phyloP scores from a whole-genome alignment of 2,113 vertebrate species.

The Seriola quinqueradiata region DNA sequence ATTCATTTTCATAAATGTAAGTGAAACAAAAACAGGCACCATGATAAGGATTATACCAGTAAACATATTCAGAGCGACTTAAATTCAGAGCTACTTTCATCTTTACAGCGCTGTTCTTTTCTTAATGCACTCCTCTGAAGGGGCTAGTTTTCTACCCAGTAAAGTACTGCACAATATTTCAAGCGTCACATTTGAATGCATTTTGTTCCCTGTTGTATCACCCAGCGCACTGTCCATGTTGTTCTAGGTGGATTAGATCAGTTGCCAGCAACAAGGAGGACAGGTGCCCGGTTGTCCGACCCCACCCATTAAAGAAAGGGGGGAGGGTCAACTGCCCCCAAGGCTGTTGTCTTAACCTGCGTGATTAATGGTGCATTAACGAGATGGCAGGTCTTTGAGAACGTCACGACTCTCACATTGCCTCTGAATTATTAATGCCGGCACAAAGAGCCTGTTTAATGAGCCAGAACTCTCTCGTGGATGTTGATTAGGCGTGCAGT shows the following conservation, averaged over 20 bases:
- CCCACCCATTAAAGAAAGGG: conserved; percentile 27
- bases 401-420: conserved; percentile 67
- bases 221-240: background rate
- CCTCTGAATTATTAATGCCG: conserved; percentile 82
- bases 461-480: conserved; percentile 75
- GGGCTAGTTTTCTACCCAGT: background rate
- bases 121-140: background rate
- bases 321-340: conserved; percentile 57
- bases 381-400: conserved; percentile 76
- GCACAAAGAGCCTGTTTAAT: conserved; percentile 81
- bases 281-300: conserved; percentile 32
- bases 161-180: background rate
- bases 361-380: conserved; percentile 80
- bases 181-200: background rate
- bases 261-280: conserved; percentile 15
- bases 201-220: background rate
- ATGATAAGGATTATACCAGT: conserved; percentile 26
- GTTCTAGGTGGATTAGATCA: background rate
- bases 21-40: conserved; percentile 25
- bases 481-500: conserved; percentile 75
- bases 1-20: background rate
- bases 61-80: conserved; percentile 15
- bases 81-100: conserved; percentile 24
- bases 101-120: conserved; percentile 5
- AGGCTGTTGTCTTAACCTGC: conserved; percentile 78